Evolutionary conservation across 2,113 vertebrate genomes (phyloP).

Genomic region (Sminthopsis crassicaudata): DNA sequence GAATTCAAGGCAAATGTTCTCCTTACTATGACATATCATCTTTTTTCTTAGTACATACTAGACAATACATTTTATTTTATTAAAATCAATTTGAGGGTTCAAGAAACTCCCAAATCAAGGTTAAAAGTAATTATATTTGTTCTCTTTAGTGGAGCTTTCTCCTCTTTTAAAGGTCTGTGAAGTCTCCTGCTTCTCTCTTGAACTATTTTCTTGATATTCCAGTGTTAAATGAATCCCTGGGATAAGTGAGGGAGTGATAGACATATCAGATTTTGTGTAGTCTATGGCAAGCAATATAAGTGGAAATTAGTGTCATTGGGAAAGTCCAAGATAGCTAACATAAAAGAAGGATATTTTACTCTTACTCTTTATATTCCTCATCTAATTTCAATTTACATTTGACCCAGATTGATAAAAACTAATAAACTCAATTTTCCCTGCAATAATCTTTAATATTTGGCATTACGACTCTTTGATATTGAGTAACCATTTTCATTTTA

Average conservation of each 20-base stretch:
- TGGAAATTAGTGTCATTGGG: not conserved
- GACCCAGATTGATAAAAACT: not conserved
- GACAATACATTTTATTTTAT: not conserved
- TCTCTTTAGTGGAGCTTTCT: no score
- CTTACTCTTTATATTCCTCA: not conserved
- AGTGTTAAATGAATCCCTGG: not conserved
- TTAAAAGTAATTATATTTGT: not conserved
- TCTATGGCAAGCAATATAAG: not conserved
- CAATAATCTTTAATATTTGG: not conserved
- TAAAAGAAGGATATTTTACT: not conserved
- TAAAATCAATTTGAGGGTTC: not conserved
- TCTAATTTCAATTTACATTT: not conserved
- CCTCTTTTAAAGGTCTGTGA: not conserved
- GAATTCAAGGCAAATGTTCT: not conserved
- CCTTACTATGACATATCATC: not conserved
- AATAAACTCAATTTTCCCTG: not conserved
- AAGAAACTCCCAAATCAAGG: not conserved
- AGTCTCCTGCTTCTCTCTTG: not conserved
- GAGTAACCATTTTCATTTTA: not conserved
- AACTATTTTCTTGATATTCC: not conserved
- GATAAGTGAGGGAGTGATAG: not conserved
- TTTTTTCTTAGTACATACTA: not conserved
- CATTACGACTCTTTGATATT: not conserved
- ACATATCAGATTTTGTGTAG: not conserved
- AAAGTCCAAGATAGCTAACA: not conserved